Percentiles rank a stretch among this genome's conserved stretches.
Conservation (phyloP, 2,888 invertebrate genomes). For the Pterobdella sp. region DNA sequence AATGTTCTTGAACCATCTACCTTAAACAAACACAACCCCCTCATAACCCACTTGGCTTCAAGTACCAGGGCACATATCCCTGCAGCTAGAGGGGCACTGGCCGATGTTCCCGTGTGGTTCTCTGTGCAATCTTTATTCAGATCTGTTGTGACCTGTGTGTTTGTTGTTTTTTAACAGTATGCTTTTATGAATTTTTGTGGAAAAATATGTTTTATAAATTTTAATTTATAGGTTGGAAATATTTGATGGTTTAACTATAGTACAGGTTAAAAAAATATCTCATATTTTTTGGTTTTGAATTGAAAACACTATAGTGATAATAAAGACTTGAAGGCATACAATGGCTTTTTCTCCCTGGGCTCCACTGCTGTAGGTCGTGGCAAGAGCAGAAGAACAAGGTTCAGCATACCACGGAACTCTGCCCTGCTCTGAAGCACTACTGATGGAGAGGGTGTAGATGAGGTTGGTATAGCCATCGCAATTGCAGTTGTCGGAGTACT, state of each 20-base stretch:
- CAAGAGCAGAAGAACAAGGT: slow-evolving; percentile 92
- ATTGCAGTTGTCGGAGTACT: slow-evolving; percentile 81
- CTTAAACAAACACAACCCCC: neutral
- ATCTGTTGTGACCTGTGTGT: slow-evolving; percentile 69
- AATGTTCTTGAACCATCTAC: too few relatives aligned
- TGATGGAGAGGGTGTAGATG: slow-evolving; percentile 94
- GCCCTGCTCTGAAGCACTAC: slow-evolving; percentile 61
- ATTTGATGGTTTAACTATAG: neutral
- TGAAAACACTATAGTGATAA: neutral
- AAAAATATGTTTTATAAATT: neutral
- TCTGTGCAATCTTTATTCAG: slow-evolving; percentile 81
- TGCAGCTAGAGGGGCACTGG: slow-evolving; percentile 57
- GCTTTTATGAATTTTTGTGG: neutral
- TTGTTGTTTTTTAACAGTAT: neutral
- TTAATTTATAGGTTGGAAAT: neutral
- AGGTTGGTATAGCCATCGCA: slow-evolving; percentile 99
- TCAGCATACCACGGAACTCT: slow-evolving; percentile 87
- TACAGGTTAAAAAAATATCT: neutral
- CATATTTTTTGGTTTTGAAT: neutral
- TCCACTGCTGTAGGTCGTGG: slow-evolving; percentile 95
- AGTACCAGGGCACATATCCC: slow-evolving; percentile 55
- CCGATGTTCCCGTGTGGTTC: slow-evolving; percentile 58
- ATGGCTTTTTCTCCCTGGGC: slow-evolving; percentile 64
- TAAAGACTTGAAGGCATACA: slow-evolving; percentile 43
- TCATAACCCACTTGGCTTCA: slow-evolving; percentile 53